phyloP scores from a whole-genome alignment of 2,888 invertebrate genomes.

The Diplazon laetatorius region DNA sequence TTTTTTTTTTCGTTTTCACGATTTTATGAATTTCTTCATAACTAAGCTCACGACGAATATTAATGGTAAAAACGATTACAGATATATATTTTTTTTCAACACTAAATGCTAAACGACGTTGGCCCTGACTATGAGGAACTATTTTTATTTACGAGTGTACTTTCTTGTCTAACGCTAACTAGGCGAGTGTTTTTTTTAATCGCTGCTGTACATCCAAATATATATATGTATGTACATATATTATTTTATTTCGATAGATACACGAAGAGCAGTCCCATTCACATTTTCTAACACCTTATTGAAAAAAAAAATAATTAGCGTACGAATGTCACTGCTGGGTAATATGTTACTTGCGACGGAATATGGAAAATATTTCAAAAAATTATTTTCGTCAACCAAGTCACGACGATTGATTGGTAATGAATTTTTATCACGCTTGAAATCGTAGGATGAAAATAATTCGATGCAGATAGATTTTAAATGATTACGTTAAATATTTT shows the following conservation, averaged over 20 bases:
- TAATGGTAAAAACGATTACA: slow-evolving; percentile 50
- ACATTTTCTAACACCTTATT: slow-evolving; percentile 43
- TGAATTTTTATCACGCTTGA: background rate
- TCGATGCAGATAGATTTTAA: background rate
- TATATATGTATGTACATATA: slow-evolving; percentile 31
- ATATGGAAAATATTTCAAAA: background rate
- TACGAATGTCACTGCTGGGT: slow-evolving; percentile 10
- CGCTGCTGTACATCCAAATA: slow-evolving; percentile 31
- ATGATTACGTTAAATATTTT: background rate
- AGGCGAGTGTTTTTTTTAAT: slow-evolving; percentile 32
- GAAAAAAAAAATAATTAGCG: slow-evolving; percentile 24
- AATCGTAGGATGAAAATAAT: background rate
- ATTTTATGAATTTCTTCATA: background rate
- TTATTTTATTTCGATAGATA: slow-evolving; percentile 40
- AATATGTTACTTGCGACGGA: background rate
- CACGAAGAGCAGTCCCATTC: slow-evolving; percentile 47
- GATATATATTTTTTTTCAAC: slow-evolving; percentile 26
- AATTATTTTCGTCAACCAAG: no score
- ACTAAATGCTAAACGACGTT: slow-evolving; percentile 23
- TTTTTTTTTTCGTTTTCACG: no score
- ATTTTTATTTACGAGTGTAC: slow-evolving; percentile 42
- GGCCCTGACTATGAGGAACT: slow-evolving; percentile 58
- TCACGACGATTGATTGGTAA: no score
- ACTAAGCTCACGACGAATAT: slow-evolving; percentile 43
- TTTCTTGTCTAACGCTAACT: slow-evolving; percentile 42